Base-by-base conservation (phyloP, 2,113 vertebrate species). In the Chionodraco myersi region DNA sequence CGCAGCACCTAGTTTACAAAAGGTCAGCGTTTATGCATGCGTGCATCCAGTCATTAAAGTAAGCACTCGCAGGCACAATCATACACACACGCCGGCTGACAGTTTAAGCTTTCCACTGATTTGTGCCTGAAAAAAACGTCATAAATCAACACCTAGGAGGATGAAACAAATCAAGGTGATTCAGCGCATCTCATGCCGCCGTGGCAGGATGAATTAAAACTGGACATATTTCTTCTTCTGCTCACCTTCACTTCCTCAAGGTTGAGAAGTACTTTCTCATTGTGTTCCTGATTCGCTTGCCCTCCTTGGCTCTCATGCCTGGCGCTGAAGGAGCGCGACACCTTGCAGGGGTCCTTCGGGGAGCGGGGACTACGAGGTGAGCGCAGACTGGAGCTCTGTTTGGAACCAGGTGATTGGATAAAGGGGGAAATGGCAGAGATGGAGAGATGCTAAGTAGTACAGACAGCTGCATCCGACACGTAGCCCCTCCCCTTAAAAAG, bases 231-330 rank as follows among this genome's bases (percentile, higher is more conserved):
- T 65, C 13, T 56, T 64, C 57, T 70, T 60, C 11, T 0, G 21
- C 92, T 91, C 77, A 97, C 96, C 94, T 94, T 95, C 26, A 96
- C 94, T 80, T 96, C 95, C 79, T 95, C 90, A 4, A 95, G 92
- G 84, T 93, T 96, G 59, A 96, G 91, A 10, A 96, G 92, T 15
- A 96, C 92, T 68, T 94, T 93, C 79, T 96, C 94, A 53, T 70
- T 94, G 77, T 86, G 83, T 52, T 94, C 92, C 15, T 90, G 75
- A 47, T 90, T 87, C 1, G 64, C 58, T 60, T 81, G 88, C 56
- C 82, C 87, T 47, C 78, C 79, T 48, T 88, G 85, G 57, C 78
- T 84, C n/a, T 93, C 91, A 0, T 88, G 48, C 61, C 83, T 86
- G 79, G 86, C 80, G 70, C 82, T 82, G 77, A 88, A 86, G 21